These are phyloP conservation scores for Lepidocolaptes lacrymiger DNA, from an alignment of 2,797 vertebrate species.

Conservation along the genomic window DNA sequence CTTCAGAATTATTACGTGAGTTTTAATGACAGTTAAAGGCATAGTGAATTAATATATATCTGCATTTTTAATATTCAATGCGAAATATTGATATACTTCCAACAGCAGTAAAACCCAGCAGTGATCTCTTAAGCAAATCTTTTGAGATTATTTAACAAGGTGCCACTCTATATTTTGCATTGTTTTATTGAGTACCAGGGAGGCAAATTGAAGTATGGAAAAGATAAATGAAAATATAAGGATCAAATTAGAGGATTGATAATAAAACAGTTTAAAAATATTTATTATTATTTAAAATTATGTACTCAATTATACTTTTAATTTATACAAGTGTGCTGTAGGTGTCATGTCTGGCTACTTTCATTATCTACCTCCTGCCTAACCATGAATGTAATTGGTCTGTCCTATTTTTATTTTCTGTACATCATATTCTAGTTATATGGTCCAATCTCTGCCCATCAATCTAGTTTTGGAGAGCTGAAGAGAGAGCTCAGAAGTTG, in stretches of 20 bases:
- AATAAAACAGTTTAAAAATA: neutral
- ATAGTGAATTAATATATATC: neutral
- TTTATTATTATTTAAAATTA: neutral
- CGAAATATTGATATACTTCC: neutral
- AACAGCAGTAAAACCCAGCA: neutral
- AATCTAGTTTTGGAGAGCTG: neutral
- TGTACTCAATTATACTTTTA: neutral
- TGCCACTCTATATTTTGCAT: neutral
- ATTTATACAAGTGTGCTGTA: neutral
- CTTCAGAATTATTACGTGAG: neutral
- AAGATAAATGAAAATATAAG: neutral
- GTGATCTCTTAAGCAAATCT: neutral
- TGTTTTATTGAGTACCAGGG: neutral
- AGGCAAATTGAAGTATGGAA: neutral
- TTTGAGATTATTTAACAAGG: neutral
- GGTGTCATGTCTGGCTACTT: neutral
- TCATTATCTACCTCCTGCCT: neutral
- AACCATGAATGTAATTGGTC: neutral
- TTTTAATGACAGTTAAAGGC: neutral
- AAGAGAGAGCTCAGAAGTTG: neutral
- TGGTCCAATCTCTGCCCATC: neutral
- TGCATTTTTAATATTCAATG: neutral
- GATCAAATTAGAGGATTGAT: neutral
- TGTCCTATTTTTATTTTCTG: neutral
- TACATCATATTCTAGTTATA: neutral